Evolutionary conservation across 2,888 invertebrate genomes (phyloP), one percentile per base, ranked within the genome.

Genomic region (Myopa testacea): DNA sequence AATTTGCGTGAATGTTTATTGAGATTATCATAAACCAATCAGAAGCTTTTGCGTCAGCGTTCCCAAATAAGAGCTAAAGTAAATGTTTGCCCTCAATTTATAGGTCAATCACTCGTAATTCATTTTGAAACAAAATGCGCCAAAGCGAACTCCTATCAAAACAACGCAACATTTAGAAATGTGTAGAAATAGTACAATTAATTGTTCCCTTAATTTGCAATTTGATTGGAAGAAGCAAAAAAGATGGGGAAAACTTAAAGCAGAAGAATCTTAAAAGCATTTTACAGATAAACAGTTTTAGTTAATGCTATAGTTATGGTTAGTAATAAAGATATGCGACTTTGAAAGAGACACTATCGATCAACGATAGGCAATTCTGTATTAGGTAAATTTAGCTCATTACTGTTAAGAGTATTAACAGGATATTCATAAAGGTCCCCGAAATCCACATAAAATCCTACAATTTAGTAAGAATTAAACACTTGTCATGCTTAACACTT

Each of bases 321-420:
- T 45, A 10, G 4, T 45, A 45, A 45, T 10, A 45, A 45, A 45
- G 7, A 45, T 10, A 45, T 45, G 10, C 45, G 45, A 45, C 14
- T 55, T 55, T 55, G 5, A 50, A 50, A 14, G 8, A 50, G 2
- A n/a, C 80, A 79, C 86, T 86, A 86, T 84, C 86, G 84, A 81
- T 80, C 78, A 80, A 80, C 84, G 86, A 86, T 85, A 86, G 86
- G 86, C 86, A 87, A 87, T 87, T 87, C 86, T 87, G 86, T 87
- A 87, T 87, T 87, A 87, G 86, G 86, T 86, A 87, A 86, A 86
- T 85, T 84, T 74, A 37, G 45, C 12, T 8, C n/a, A 6, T 26
- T 62, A 62, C n/a, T 62, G 8, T 45, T 45, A 45, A 45, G 6
- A 45, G 10, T 45, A 3, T 45, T 8, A 8, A 8, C 45, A 6